Evolutionary conservation across 2,888 invertebrate genomes (phyloP).

Genomic region (Caenorhabditis afra): DNA sequence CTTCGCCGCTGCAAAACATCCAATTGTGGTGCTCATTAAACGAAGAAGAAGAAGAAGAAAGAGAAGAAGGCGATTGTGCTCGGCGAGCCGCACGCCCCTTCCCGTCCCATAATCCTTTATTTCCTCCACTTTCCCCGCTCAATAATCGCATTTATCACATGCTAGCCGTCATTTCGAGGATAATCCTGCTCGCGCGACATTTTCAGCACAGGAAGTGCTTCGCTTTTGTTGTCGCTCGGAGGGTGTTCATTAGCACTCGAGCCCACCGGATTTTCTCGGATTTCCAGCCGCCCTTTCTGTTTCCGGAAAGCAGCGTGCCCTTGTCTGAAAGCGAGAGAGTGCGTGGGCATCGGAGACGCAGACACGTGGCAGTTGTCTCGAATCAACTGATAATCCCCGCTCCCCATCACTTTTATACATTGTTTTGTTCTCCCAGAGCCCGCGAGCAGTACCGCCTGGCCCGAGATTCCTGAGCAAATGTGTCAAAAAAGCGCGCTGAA

Average conservation of each 20-base stretch:
- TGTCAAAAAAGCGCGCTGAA: background rate
- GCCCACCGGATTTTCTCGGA: constrained; percentile 3
- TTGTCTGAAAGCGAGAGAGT: constrained; percentile 16
- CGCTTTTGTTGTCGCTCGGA: background rate
- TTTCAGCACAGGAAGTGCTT: background rate
- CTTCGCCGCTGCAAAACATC: background rate
- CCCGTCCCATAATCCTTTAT: constrained; percentile 28
- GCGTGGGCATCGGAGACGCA: constrained; percentile 14
- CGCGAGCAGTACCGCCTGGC: background rate
- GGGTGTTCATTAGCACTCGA: constrained; percentile 31
- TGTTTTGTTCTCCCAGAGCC: constrained; percentile 22
- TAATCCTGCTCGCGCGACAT: background rate
- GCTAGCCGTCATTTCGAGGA: constrained; percentile 9
- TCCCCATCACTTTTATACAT: constrained; percentile 25
- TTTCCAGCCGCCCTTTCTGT: background rate
- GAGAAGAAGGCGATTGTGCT: background rate
- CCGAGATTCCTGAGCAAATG: background rate
- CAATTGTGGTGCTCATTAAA: constrained; percentile 18
- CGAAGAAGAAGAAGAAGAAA: too few relatives aligned
- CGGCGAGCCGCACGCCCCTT: constrained; percentile 13
- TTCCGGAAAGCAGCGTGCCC: background rate
- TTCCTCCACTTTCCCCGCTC: constrained; percentile 19
- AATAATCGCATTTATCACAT: constrained; percentile 25
- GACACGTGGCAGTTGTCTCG: constrained; percentile 36
- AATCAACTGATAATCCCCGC: constrained; percentile 36